Evolutionary conservation across 2,797 vertebrate species (phyloP).

Genomic region (Lophius americanus): DNA sequence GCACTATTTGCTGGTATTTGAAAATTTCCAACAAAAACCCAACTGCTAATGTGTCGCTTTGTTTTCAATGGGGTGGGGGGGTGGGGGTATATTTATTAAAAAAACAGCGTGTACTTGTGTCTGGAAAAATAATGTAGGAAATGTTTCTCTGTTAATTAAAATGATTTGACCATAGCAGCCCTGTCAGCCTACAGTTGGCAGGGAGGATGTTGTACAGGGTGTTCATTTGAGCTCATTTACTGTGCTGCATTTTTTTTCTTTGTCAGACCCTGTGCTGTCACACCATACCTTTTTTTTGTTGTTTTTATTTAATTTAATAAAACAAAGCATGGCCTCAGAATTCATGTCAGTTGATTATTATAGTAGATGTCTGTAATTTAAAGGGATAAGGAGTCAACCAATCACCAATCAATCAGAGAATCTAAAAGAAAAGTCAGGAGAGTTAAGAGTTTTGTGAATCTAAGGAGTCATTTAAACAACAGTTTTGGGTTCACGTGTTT

Average conservation of each 20-base stretch:
- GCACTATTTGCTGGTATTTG: constrained; percentile 62
- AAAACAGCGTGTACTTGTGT: constrained; percentile 75
- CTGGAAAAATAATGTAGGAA: constrained; percentile 60
- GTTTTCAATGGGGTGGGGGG: constrained; percentile 70
- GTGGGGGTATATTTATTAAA: constrained; percentile 72
- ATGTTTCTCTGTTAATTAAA: constrained; percentile 43
- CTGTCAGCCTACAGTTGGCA: constrained; percentile 82
- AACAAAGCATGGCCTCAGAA: constrained; percentile 82
- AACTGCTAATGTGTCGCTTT: constrained; percentile 62
- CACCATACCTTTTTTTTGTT: constrained; percentile 63
- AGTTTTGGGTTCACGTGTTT: background rate
- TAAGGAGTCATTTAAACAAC: background rate
- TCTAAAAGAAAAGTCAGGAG: background rate
- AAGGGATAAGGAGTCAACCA: background rate
- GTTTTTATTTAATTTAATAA: constrained; percentile 80
- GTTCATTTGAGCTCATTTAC: constrained; percentile 82
- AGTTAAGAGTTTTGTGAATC: background rate
- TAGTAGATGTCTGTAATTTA: background rate
- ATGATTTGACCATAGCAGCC: constrained; percentile 64
- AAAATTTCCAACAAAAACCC: constrained; percentile 43
- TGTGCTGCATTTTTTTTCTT: constrained; percentile 78
- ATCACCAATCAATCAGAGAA: background rate
- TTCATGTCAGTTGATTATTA: constrained; percentile 23
- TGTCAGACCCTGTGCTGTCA: constrained; percentile 87
- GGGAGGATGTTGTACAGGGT: constrained; percentile 83